A percentile compares a stretch with the other conserved stretches of the same genome.
Evolutionary conservation across 2,888 invertebrate species (phyloP).

Genomic region (Diarsia brunnea): DNA sequence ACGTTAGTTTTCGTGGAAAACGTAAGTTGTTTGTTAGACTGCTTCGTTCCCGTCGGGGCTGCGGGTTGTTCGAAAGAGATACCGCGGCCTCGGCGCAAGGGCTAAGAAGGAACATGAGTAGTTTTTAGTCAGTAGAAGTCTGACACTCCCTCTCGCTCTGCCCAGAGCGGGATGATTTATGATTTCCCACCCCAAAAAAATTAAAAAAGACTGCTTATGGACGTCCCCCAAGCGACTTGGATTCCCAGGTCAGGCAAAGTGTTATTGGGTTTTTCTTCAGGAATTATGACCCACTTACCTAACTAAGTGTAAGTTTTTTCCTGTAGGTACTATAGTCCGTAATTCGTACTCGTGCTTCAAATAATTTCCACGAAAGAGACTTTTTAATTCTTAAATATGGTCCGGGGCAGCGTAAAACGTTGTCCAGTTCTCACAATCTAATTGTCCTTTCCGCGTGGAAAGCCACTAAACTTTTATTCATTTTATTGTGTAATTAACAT

Average conservation of each 20-base stretch:
- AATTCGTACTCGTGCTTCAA: background rate
- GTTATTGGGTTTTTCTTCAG: background rate
- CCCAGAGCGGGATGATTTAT: too few relatives aligned
- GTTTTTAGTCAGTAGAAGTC: too few relatives aligned
- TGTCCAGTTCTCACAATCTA: constrained; percentile 41
- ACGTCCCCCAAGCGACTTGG: background rate
- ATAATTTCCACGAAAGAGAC: constrained; percentile 26
- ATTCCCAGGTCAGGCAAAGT: background rate
- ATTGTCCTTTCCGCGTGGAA: constrained; percentile 37
- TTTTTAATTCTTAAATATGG: constrained; percentile 26
- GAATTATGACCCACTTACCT: too few relatives aligned
- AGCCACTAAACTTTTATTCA: constrained; percentile 19
- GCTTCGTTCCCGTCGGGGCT: too few relatives aligned
- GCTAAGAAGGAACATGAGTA: too few relatives aligned
- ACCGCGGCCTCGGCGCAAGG: too few relatives aligned
- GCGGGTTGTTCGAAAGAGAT: too few relatives aligned
- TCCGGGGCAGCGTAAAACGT: constrained; percentile 1
- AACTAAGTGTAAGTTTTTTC: background rate
- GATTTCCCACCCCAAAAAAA: too few relatives aligned
- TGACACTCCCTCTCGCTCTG: too few relatives aligned
- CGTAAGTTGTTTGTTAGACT: background rate
- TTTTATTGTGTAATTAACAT: constrained; percentile 31
- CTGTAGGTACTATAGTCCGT: background rate
- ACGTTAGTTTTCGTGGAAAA: constrained; percentile 14
- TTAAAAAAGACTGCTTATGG: too few relatives aligned